A percentile compares a stretch with the other conserved stretches of the same genome.
Evolutionary conservation across 2,888 invertebrate species (phyloP).

Genomic region (Macrophya alboannulata): DNA sequence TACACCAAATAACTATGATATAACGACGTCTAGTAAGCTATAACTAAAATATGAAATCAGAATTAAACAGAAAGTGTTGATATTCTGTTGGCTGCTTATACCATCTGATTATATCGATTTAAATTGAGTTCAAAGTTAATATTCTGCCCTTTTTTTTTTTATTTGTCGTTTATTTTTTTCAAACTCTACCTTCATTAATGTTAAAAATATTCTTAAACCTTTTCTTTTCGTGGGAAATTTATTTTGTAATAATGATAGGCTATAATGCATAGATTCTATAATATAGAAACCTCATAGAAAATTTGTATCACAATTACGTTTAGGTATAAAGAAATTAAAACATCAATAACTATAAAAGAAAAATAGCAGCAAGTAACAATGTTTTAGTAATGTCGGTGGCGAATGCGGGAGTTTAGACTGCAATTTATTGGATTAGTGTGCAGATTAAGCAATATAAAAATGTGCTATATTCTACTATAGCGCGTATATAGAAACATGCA

Average conservation of each 20-base stretch:
- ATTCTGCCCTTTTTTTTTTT: not conserved
- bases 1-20: not conserved
- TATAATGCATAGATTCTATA: not conserved
- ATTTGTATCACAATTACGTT: not conserved
- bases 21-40: not conserved
- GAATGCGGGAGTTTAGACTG: constrained; percentile 55
- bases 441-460: constrained; percentile 52
- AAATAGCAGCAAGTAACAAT: constrained; percentile 1
- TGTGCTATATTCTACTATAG: constrained; percentile 21
- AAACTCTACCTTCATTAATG: constrained; percentile 10
- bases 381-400: constrained; percentile 28
- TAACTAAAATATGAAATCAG: not conserved
- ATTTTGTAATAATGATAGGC: not conserved
- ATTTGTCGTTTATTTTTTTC: not conserved
- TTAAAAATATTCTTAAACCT: not conserved
- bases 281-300: not conserved
- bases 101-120: not conserved
- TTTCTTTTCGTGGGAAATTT: not conserved
- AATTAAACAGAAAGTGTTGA: not conserved
- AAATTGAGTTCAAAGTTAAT: not conserved
- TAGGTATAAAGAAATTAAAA: not conserved
- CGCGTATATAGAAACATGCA: constrained; percentile 33
- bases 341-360: not conserved
- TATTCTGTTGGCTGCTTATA: not conserved
- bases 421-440: constrained; percentile 36